phyloP scores from a whole-genome alignment of 2,797 vertebrate species.

The Sebastes reedi region DNA sequence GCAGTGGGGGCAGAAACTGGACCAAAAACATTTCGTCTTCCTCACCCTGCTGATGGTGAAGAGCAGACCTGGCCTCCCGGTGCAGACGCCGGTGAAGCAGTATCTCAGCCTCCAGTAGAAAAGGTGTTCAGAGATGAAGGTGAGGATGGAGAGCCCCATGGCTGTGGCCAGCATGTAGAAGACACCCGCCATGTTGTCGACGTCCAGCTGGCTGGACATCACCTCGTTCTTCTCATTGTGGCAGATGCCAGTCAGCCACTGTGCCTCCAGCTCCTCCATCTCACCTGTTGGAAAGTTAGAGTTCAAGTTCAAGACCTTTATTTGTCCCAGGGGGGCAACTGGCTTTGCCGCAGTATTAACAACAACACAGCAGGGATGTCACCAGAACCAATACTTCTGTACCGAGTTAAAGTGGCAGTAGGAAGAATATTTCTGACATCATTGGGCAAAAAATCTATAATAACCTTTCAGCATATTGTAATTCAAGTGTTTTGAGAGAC shows the following conservation, averaged over 20 bases:
- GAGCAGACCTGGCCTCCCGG: slow-evolving; percentile 90
- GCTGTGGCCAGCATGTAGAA: slow-evolving; percentile 99
- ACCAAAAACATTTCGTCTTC: neutral
- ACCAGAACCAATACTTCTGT: too few relatives aligned
- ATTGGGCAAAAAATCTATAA: too few relatives aligned
- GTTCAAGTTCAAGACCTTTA: neutral
- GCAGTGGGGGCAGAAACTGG: neutral
- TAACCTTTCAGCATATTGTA: too few relatives aligned
- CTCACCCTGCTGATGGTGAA: slow-evolving; percentile 98
- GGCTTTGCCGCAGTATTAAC: neutral
- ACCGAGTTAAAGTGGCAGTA: too few relatives aligned
- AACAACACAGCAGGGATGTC: neutral
- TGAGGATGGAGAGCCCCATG: slow-evolving; percentile 95
- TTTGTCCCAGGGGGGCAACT: neutral
- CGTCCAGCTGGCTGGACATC: slow-evolving; percentile 97
- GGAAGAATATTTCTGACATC: too few relatives aligned
- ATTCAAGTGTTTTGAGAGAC: too few relatives aligned
- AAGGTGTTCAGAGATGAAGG: slow-evolving; percentile 95
- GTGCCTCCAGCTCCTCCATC: slow-evolving; percentile 97
- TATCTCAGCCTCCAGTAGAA: slow-evolving; percentile 98
- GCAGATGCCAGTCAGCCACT: slow-evolving; percentile 98
- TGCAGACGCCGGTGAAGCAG: slow-evolving; percentile 95
- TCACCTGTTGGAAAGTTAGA: slow-evolving; percentile 83
- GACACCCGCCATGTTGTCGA: slow-evolving; percentile 97
- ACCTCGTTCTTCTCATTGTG: slow-evolving; percentile 99